A percentile compares a stretch with the other conserved stretches of the same genome.
Evolutionary conservation across 2,888 invertebrate species (phyloP).

Genomic region (Euzetes globulus): DNA sequence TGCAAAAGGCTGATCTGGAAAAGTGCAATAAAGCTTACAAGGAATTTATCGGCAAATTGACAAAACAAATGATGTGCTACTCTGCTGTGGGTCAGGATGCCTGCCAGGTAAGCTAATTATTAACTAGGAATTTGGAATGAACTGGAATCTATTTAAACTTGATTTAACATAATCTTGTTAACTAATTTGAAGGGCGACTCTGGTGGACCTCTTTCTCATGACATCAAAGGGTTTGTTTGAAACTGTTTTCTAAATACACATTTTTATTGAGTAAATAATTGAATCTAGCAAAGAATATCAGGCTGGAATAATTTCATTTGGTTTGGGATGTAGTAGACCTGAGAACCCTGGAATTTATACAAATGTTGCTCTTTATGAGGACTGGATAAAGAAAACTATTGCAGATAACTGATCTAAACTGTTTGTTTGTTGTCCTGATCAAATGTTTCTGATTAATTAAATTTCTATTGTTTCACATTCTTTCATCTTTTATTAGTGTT

Average conservation of each 20-base stretch:
- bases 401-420: neutral
- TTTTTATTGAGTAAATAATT: neutral
- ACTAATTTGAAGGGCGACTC: constrained; percentile 33
- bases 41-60: neutral
- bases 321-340: constrained; percentile 36
- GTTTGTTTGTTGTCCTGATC: no score
- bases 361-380: constrained; percentile 35
- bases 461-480: neutral
- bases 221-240: neutral
- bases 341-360: constrained; percentile 39
- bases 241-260: neutral
- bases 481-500: neutral
- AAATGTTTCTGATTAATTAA: neutral
- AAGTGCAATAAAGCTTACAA: neutral
- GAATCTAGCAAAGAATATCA: neutral
- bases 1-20: neutral
- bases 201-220: constrained; percentile 36
- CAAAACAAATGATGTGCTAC: constrained; percentile 13
- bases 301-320: constrained; percentile 38
- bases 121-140: no score
- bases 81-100: neutral
- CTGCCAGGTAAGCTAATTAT: neutral
- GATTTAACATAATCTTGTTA: no score
- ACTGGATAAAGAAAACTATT: constrained; percentile 36
- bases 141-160: no score